These are phyloP conservation scores for Heliangelus exortis DNA, from an alignment of 2,797 vertebrate genomes.

Conservation along the genomic window DNA sequence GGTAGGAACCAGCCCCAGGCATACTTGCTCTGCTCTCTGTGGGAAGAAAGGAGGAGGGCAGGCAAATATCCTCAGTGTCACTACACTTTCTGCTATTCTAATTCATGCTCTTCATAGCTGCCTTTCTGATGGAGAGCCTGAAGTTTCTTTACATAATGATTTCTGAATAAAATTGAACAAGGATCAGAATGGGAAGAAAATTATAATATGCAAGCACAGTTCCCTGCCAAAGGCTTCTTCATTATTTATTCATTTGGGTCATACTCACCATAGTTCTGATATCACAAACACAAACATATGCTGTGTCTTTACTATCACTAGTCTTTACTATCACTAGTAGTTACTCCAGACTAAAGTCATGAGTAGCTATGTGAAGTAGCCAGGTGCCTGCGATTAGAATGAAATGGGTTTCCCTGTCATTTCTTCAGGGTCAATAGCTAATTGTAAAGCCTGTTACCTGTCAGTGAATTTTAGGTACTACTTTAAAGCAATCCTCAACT, in stretches of 20 bases:
- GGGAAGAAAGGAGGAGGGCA: slow-evolving; percentile 31
- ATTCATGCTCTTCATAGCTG: background rate
- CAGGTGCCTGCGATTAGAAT: background rate
- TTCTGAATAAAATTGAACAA: slow-evolving; percentile 35
- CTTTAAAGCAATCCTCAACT: background rate
- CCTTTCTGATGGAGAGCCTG: slow-evolving; percentile 7
- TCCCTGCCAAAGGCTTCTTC: background rate
- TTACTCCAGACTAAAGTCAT: background rate
- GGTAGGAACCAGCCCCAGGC: slow-evolving; percentile 6
- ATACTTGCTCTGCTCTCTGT: background rate
- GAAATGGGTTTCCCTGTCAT: background rate
- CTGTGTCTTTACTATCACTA: background rate
- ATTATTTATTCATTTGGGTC: slow-evolving; percentile 12
- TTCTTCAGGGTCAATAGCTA: background rate
- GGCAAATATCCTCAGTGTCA: background rate
- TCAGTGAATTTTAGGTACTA: background rate
- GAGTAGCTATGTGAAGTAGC: background rate
- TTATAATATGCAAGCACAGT: slow-evolving; percentile 14
- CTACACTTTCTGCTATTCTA: background rate
- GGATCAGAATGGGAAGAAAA: slow-evolving; percentile 51
- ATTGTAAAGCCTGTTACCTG: background rate
- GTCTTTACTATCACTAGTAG: background rate
- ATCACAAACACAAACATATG: background rate
- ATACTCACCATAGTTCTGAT: background rate
- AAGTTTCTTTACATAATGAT: slow-evolving; percentile 49